Evolutionary conservation across 1,140 invertebrate genomes (phyloP).

Genomic region (Tachypleus tridentatus): DNA sequence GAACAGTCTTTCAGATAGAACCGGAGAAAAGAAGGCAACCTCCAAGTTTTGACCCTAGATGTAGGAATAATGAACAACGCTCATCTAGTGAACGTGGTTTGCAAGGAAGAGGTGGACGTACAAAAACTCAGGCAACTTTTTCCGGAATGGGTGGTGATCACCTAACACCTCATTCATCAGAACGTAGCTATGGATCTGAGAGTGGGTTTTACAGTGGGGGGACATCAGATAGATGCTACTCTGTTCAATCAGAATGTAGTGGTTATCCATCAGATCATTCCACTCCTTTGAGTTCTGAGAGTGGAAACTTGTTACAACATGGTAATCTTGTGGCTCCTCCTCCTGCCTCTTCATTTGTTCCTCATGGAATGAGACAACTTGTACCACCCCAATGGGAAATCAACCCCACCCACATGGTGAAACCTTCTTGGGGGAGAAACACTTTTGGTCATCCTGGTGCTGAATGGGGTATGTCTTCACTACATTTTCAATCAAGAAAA

Average conservation of each 20-base stretch:
- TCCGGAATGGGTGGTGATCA: background rate
- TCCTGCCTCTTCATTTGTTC: background rate
- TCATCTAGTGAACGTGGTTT: too few species aligned
- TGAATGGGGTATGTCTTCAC: too few species aligned
- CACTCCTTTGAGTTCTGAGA: constrained; percentile 21
- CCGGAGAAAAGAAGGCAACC: too few species aligned
- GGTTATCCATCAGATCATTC: constrained; percentile 19
- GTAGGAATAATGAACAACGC: too few species aligned
- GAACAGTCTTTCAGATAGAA: too few species aligned
- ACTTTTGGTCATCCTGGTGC: too few species aligned
- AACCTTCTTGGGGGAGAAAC: too few species aligned
- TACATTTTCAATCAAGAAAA: too few species aligned
- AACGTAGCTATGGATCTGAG: constrained; percentile 7
- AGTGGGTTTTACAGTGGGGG: constrained; percentile 11
- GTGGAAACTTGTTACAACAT: background rate
- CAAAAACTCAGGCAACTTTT: too few species aligned
- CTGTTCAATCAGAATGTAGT: constrained; percentile 17
- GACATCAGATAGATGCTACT: constrained; percentile 18
- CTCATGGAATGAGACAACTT: constrained; percentile 9
- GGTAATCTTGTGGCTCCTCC: constrained; percentile 6
- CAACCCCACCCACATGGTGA: background rate
- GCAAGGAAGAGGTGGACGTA: too few species aligned
- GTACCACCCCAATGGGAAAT: constrained; percentile 3
- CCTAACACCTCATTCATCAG: background rate
- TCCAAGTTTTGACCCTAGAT: too few species aligned